A percentile compares a stretch with the other conserved stretches of the same genome.
Evolutionary conservation across 2,888 invertebrate species (phyloP).

Genomic region (Ophion ventricosus): DNA sequence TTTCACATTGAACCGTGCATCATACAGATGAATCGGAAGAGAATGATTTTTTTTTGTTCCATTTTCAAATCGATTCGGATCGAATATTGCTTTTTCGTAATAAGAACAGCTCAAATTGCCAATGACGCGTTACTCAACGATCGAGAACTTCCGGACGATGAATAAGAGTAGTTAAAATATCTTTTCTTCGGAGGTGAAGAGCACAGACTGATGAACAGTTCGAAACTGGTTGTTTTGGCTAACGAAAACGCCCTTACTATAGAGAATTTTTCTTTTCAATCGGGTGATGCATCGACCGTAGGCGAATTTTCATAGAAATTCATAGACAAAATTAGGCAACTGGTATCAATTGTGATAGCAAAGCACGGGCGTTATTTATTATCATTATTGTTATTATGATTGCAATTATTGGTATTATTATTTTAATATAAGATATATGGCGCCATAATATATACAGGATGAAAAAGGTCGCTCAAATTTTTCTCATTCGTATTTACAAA

Average conservation of each 20-base stretch:
- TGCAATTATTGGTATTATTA: conserved; percentile 19
- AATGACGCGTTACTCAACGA: conserved; percentile 1
- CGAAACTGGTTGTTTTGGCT: conserved; percentile 25
- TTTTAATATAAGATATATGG: conserved; percentile 45
- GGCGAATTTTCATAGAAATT: conserved; percentile 50
- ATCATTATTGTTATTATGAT: conserved; percentile 27
- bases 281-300: conserved; percentile 40
- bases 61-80: too few relatives aligned
- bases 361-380: conserved; percentile 52
- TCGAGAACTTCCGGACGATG: conserved; percentile 5
- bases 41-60: too few relatives aligned
- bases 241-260: background rate
- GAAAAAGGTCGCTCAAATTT: conserved; percentile 66
- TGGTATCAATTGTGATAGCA: conserved; percentile 53
- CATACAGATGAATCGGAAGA: too few relatives aligned
- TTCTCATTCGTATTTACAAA: conserved; percentile 65
- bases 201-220: conserved; percentile 19
- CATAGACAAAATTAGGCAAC: conserved; percentile 51
- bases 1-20: too few relatives aligned
- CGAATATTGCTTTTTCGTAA: too few relatives aligned
- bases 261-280: conserved; percentile 12
- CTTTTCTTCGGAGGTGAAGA: conserved; percentile 22
- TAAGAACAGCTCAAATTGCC: background rate
- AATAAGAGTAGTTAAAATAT: conserved; percentile 35
- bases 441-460: conserved; percentile 64